Evolutionary conservation across 2,888 invertebrate species (phyloP), one percentile per base, ranked within the genome.

Genomic region (Buathra laborator): DNA sequence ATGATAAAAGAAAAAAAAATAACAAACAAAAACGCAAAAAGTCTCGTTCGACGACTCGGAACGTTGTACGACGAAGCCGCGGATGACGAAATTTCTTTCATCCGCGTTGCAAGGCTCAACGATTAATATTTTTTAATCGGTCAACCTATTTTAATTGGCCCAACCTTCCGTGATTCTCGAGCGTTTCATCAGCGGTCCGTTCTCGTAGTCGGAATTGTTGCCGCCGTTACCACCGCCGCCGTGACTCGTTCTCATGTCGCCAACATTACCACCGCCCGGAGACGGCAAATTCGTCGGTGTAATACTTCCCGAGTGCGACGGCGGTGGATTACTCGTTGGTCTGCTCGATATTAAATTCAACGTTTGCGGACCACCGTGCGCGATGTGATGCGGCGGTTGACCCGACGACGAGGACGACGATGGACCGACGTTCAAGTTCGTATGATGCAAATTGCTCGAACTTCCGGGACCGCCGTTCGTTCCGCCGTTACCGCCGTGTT

Each of bases 91-190:
- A 32, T 46, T 67, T 44, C 37, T 72, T 43, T 68, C 67, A 53
- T 43, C 59, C 62, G 53, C 53, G 37, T 53, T 37, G 43, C 10
- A 10, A 37, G 66, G 66, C 43, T 43, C 56, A 62, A 32, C 48
- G 74, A 79, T 64, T 77, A 37, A 24, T 19, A 43, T 72, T 48
- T 62, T 72, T 48, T 62, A 59, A 82, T 79, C 83, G 72, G 84
- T 4, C 5, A 29, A 77, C 86, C 83, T 64, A 56, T 92, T 94
- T 97, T 97, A 98, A 96, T 98, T 97, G 94, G 97, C 96, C 98
- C 99, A 99, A 86, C 97, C 97, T 93, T 98, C 98, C 79, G 96
- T 95, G 93, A 98, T 96, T 94, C 98, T 96, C 92, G 97, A 96
- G 93, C 98, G 96, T 95, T 99, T 99, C 94, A 97, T 95, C 89